phyloP scores from a whole-genome alignment of 2,888 invertebrate species.

The Pammene fasciana region DNA sequence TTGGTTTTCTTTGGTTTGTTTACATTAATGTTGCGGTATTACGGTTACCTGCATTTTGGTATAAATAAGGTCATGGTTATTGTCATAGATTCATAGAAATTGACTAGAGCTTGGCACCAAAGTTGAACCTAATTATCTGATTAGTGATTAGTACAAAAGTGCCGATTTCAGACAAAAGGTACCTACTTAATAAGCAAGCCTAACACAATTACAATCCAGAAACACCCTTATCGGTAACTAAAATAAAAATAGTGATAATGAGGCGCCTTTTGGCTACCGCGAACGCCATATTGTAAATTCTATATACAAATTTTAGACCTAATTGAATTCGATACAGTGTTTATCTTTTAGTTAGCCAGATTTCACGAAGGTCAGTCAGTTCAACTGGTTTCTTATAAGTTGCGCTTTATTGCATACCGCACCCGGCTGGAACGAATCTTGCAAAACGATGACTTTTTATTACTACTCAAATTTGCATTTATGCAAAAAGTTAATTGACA shows the following conservation, averaged over 20 bases:
- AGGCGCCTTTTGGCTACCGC: too few species aligned
- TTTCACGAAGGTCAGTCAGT: background rate
- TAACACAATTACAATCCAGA: too few species aligned
- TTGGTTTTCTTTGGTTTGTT: background rate
- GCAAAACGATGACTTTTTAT: slow-evolving; percentile 9
- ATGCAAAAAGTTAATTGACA: background rate
- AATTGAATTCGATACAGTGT: background rate
- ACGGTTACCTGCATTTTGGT: background rate
- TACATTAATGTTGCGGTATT: background rate
- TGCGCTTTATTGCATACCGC: slow-evolving; percentile 16
- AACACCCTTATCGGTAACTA: too few species aligned
- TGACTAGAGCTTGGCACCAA: too few species aligned
- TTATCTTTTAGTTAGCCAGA: background rate
- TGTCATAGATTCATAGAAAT: too few species aligned
- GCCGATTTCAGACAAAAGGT: too few species aligned
- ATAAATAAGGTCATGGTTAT: background rate
- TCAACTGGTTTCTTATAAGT: background rate
- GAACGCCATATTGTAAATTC: too few species aligned
- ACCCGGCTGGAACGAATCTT: slow-evolving; percentile 20
- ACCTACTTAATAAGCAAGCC: too few species aligned
- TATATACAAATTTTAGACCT: too few species aligned
- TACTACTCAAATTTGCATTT: slow-evolving; percentile 1
- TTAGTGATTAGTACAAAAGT: too few species aligned
- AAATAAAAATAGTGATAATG: too few species aligned
- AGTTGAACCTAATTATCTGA: too few species aligned